phyloP scores from a whole-genome alignment of 2,113 vertebrate genomes.

The Brachyhypopomus gauderio region DNA sequence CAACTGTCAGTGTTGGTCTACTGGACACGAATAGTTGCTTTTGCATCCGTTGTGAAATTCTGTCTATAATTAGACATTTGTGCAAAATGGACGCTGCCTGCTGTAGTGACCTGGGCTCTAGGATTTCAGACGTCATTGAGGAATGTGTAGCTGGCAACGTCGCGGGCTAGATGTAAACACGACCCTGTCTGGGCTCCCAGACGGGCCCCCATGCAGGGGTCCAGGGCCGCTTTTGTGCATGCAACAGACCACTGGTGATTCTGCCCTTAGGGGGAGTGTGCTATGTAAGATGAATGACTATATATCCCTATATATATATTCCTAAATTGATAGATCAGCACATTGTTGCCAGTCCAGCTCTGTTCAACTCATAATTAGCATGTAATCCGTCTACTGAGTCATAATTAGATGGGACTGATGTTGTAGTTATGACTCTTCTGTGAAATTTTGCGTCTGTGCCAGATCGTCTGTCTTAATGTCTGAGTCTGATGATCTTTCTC shows the following conservation, averaged over 20 bases:
- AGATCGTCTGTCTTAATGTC: not conserved
- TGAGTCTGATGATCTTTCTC: not conserved
- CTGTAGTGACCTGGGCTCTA: not conserved
- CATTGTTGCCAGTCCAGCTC: not conserved
- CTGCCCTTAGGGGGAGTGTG: too few species aligned
- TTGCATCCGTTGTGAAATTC: not conserved
- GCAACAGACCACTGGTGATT: too few species aligned
- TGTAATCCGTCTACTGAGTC: slow-evolving; percentile 4
- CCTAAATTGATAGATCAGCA: slow-evolving; percentile 1
- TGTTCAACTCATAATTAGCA: not conserved
- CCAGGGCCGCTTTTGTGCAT: too few species aligned
- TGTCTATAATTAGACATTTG: slow-evolving; percentile 8
- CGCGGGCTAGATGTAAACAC: too few species aligned
- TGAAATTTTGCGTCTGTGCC: not conserved
- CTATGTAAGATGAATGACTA: not conserved
- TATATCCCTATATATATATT: not conserved
- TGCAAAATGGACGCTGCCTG: not conserved
- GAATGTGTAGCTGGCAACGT: not conserved
- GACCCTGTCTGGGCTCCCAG: not conserved
- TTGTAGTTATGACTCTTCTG: not conserved
- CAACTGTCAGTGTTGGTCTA: not conserved
- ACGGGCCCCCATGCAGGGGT: not conserved
- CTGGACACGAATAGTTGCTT: not conserved
- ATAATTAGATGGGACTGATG: not conserved
- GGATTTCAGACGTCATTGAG: slow-evolving; percentile 8